Base-by-base conservation (phyloP, 2,113 vertebrate species). In the Oryzias celebensis region DNA sequence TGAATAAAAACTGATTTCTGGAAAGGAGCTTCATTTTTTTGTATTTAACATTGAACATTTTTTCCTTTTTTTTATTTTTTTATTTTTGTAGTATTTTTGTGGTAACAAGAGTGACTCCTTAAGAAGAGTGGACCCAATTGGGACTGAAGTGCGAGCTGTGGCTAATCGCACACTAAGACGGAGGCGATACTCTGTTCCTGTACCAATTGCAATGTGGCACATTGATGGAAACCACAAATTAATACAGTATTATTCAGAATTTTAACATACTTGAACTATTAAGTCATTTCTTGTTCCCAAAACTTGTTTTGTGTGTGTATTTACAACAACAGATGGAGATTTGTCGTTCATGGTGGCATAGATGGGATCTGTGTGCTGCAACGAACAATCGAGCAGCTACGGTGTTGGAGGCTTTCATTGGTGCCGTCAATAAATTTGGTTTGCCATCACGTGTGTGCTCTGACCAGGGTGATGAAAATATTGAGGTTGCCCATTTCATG, bases 371-470 rank as follows among this genome's bases (percentile, higher is more conserved):
- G 28, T 31, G 6, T 31, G 28, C 5, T 31, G 28, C 28, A 31
- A 31, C 28, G 7, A 31, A 31, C 28, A 31, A 31, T 57, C 36
- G 31, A 16, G 41, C 54, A 44, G 14, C 41, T 23, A 57, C 54
- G 3, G 54, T 57, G 12, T 57, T 57, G 41, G 18, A 57, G 20
- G 44, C 41, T 20, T 57, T 57, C 41, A 57, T 57, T 16, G 41
- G 20, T 22, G 54, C 18, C 18, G 4, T 57, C 18, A 23, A 57
- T 13, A 43, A 44, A 16, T 57, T 44, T 44, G 54, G 54, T 43
- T 16, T 57, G 54, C 54, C 54, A 22, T 57, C 54, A 22, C 7
- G 54, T 43, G 54, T 57, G 41, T 41, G 54, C 41, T 57, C 54
- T 23, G 54, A 57, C 20, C 44, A 57, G 7, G 54, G 54, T 22